A percentile compares a stretch with the other conserved stretches of the same genome.
These are phyloP conservation scores for Brenthis daphne DNA, from an alignment of 2,888 invertebrate genomes.

Conservation along the genomic window DNA sequence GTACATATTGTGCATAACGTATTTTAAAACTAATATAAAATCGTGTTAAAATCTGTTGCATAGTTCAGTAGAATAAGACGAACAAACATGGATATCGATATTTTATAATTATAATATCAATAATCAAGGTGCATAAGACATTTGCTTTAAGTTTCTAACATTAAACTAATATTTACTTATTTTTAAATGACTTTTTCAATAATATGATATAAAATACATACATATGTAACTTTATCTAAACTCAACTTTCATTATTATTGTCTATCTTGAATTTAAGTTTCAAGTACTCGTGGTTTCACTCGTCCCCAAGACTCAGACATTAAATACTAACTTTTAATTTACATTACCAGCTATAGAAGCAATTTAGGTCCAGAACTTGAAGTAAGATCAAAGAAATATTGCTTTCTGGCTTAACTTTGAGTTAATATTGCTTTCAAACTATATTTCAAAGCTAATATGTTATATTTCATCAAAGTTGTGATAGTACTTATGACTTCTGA, in stretches of 20 bases:
- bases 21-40: too few relatives aligned
- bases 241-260: constrained; percentile 2
- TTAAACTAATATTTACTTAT: neutral
- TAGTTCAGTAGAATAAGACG: too few relatives aligned
- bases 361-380: constrained; percentile 9
- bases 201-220: neutral
- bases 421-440: constrained; percentile 22
- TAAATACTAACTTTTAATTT: constrained; percentile 7
- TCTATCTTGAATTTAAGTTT: neutral
- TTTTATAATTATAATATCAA: too few relatives aligned
- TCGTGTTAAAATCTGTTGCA: too few relatives aligned
- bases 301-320: neutral
- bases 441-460: neutral
- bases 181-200: neutral
- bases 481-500: constrained; percentile 1
- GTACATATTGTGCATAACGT: too few relatives aligned
- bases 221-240: neutral
- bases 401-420: constrained; percentile 6
- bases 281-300: neutral
- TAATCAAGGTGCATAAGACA: too few relatives aligned
- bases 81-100: too few relatives aligned
- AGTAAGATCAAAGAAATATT: constrained; percentile 22
- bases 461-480: constrained; percentile 7
- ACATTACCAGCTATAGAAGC: constrained; percentile 5
- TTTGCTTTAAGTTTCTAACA: too few relatives aligned